Base-by-base conservation (phyloP, 1,140 invertebrate species). In the Rhagoletis pomonella region DNA sequence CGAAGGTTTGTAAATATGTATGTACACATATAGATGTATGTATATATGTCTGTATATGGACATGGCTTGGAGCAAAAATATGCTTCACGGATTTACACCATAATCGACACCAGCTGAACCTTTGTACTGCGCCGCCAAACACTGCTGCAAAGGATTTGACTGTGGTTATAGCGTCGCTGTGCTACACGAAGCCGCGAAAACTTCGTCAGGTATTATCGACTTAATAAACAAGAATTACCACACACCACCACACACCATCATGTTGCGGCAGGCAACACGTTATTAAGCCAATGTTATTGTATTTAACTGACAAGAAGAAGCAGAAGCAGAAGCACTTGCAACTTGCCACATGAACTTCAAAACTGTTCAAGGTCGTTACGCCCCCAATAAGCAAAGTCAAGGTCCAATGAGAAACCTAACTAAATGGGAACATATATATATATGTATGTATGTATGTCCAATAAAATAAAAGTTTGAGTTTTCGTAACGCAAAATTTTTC, bases 151-250 rank as follows among this genome's bases (percentile, higher is more conserved):
- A 69, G 39, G 73, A 9, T 81, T 44, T 29, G 29, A 29, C 29
- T 29, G 29, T 29, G 29, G 29, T 29, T 29, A 29, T 29, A 29
- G 29, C 29, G 55, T 5, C 44, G 44, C 19, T 29, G 29, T 29
- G 1, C 29, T 81, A 47, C 50, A 50, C 47, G n/a, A 81, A 81
- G 17, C 47, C 47, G 73, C 47, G 47, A 55, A 81, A 81, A 81
- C 73, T 50, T 81, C 9, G n/a, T 50, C 55, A 81, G 47, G 55
- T 17, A 81, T 81, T 81, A 81, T 81, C 47, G 73, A 81, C 73
- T 29, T 81, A 81, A 81, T 81, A 81, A 81, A 19, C n/a, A 55
- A 55, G 69, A 55, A 58, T 17, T n/a, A 10, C 14, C 17, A 47
- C 67, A 42, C 44, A 81, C 42, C 69, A 47, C 29, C 29, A 9